Percentiles rank a stretch among this genome's conserved stretches.
These are phyloP conservation scores for Cylas formicarius DNA, from an alignment of 1,140 invertebrate genomes.

Conservation along the genomic window DNA sequence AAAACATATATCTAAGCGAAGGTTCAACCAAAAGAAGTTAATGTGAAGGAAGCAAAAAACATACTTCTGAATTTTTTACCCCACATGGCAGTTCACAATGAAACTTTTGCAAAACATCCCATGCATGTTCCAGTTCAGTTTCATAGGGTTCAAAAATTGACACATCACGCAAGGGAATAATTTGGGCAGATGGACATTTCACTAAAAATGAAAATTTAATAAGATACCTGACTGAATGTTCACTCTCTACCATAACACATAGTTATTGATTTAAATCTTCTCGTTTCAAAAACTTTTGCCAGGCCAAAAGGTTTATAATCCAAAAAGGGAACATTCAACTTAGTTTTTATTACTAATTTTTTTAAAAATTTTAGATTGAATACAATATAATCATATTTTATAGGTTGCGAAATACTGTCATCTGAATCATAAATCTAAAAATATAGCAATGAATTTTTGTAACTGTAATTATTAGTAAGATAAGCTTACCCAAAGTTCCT, in stretches of 20 bases:
- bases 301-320: conserved; percentile 17
- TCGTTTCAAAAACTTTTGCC: conserved; percentile 16
- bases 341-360: conserved; percentile 18
- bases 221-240: not conserved
- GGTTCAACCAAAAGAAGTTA: no score
- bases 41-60: not conserved
- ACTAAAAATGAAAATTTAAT: conserved; percentile 10
- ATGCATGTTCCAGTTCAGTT: conserved; percentile 13
- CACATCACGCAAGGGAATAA: conserved; percentile 11
- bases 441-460: not conserved
- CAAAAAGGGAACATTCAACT: conserved; percentile 14
- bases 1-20: no score
- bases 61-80: conserved; percentile 9
- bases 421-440: conserved; percentile 19
- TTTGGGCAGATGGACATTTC: conserved; percentile 5
- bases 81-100: conserved; percentile 16
- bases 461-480: conserved; percentile 6
- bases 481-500: conserved; percentile 25
- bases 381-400: conserved; percentile 15
- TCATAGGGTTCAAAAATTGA: conserved; percentile 18
- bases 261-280: conserved; percentile 18
- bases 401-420: conserved; percentile 3
- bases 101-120: conserved; percentile 12
- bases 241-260: conserved; percentile 15
- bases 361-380: conserved; percentile 13